phyloP scores from a whole-genome alignment of 2,888 invertebrate species.

The Lydus trimaculatus region DNA sequence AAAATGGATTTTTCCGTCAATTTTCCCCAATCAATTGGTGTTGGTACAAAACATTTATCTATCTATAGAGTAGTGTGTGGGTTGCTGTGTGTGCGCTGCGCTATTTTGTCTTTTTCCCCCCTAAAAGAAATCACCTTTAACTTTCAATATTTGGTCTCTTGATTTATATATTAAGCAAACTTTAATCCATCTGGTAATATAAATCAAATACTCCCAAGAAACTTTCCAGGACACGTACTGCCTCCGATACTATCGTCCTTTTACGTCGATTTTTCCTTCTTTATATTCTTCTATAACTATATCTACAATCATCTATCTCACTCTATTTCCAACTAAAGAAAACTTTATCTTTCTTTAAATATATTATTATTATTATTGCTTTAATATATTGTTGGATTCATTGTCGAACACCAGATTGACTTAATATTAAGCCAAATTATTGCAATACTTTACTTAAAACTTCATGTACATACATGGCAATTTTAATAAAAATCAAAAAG shows the following conservation, averaged over 20 bases:
- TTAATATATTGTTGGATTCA: neutral
- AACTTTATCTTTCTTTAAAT: neutral
- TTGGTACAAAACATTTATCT: too few species aligned
- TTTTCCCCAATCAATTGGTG: too few species aligned
- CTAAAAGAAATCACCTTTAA: neutral
- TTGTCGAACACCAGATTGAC: neutral
- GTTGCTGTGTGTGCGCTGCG: neutral
- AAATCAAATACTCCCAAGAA: slow-evolving; percentile 4
- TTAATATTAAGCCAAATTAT: neutral
- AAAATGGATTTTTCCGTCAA: too few species aligned
- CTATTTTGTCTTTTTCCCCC: neutral
- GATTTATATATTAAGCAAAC: slow-evolving; percentile 4
- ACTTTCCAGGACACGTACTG: neutral
- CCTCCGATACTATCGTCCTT: neutral
- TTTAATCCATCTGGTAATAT: slow-evolving; percentile 7
- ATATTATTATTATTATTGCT: neutral
- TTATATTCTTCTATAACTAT: neutral
- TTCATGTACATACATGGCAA: neutral
- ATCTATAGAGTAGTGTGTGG: too few species aligned
- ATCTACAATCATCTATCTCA: neutral
- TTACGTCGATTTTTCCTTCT: neutral
- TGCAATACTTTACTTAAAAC: neutral
- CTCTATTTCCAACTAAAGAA: neutral
- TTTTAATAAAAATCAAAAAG: slow-evolving; percentile 1
- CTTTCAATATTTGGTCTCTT: slow-evolving; percentile 3